Conservation (phyloP, 2,888 invertebrate species). For the Amiota communis region DNA sequence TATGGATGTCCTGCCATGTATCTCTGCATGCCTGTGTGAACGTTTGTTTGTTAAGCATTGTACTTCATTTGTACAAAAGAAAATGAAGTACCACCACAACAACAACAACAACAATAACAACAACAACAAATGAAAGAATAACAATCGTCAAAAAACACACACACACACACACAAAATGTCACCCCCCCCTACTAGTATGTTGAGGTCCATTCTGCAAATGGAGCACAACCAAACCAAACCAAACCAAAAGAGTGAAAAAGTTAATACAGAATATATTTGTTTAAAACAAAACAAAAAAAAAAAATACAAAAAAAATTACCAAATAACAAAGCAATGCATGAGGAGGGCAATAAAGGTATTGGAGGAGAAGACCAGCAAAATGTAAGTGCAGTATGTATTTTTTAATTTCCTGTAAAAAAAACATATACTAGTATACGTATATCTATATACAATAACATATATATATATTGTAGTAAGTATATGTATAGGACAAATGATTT, state of each 20-base stretch:
- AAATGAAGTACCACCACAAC: constrained; percentile 1
- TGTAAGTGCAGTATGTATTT: constrained; percentile 40
- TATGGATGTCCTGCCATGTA: neutral
- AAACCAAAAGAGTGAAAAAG: constrained; percentile 6
- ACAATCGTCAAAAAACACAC: neutral
- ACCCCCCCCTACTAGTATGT: neutral
- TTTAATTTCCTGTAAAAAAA: constrained; percentile 48
- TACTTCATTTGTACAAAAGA: constrained; percentile 15
- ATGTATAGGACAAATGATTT: too few relatives aligned
- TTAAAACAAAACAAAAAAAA: constrained; percentile 31
- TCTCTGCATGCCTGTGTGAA: neutral
- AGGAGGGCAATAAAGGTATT: neutral
- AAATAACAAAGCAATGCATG: neutral
- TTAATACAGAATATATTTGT: constrained; percentile 1
- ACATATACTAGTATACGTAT: constrained; percentile 15
- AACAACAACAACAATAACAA: constrained; percentile 16
- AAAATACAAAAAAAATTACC: neutral
- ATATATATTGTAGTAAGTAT: neutral
- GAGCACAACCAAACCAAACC: constrained; percentile 1
- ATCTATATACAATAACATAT: neutral
- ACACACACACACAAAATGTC: neutral
- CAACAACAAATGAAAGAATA: neutral
- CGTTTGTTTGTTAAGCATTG: constrained; percentile 7
- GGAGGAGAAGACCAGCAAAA: neutral
- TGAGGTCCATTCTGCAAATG: constrained; percentile 3